These are phyloP conservation scores for Cheirogaleus major DNA, from an alignment of 2,797 vertebrate genomes.

Conservation along the genomic window DNA sequence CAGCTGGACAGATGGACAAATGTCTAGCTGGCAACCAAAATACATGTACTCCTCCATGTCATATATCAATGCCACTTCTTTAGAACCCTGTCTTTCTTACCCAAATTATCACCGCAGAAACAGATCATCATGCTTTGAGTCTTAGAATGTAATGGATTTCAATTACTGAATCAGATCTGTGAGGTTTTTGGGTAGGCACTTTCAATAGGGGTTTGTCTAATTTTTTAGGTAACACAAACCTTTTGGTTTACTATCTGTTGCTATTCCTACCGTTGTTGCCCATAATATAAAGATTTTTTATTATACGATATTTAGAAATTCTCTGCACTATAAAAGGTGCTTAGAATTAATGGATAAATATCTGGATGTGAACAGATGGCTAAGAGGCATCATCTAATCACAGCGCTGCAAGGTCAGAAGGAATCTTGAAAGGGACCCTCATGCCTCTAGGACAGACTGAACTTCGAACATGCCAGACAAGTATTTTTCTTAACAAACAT, in stretches of 20 bases:
- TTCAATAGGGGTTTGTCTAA: neutral
- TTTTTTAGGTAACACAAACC: conserved; percentile 15
- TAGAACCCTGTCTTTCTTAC: neutral
- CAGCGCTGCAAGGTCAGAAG: neutral
- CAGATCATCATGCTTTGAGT: neutral
- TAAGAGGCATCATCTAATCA: conserved; percentile 5
- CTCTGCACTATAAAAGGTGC: neutral
- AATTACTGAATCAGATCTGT: conserved; percentile 11
- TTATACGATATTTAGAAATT: neutral
- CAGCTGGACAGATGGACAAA: neutral
- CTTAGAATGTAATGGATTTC: neutral
- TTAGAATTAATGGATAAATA: neutral
- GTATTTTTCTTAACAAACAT: neutral
- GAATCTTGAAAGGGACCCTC: neutral
- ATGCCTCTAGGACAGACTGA: neutral
- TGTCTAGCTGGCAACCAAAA: neutral
- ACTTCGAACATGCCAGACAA: neutral
- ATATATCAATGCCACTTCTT: neutral
- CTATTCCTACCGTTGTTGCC: conserved; percentile 31
- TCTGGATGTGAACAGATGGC: neutral
- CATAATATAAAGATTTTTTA: conserved; percentile 31
- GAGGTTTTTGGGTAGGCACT: neutral
- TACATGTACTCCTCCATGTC: neutral
- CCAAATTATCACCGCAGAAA: neutral
- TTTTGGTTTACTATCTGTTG: conserved; percentile 10